Base-by-base conservation (phyloP, 2,888 invertebrate species). In the Tricholauxania praeusta region DNA sequence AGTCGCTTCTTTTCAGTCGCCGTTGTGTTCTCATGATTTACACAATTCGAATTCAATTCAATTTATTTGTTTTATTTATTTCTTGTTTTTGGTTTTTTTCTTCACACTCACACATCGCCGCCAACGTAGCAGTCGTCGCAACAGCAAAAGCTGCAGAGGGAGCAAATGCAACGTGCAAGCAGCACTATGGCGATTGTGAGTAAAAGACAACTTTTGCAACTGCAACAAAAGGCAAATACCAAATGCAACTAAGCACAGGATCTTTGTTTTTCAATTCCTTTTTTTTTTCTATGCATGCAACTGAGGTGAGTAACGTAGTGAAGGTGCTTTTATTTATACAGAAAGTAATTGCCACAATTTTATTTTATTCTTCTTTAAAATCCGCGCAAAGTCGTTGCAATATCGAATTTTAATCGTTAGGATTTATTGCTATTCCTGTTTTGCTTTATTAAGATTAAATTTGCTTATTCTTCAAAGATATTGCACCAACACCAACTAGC, bases 1-100 rank as follows among this genome's bases (percentile, higher is more conserved):
- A 48, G 6, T 51, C 12, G 17, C 17, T 48, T 14, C 14, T 47
- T 55, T n/a, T 67, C 47, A 17, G 14, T 67, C 67, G 47, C 55
- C 39, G 39, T 60, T 60, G 39, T 39, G 51, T 60, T 51, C 28
- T 32, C 69, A 60, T 59, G 17, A 60, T 60, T 69, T 60, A 51
- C 60, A 66, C 72, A 66, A 66, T 65, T 66, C 59, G 51, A 59
- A 59, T 72, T 72, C 65, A 72, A 65, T 65, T 72, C 47, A 51
- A 72, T 66, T 67, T 63, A 47, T 17, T 48, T 51, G 39, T 62
- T 51, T 49, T 67, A 10, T 39, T 39, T 32, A 3, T 32, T 39
- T 39, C 10, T 39, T 39, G 39, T 39, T 39, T 39, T 6, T 28
- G 12, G 12, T 17, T 63, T 63, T 12, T 65, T 65, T 52, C n/a